Evolutionary conservation across 35 echinoderm and acorn worm species (phyloP), one percentile per base, ranked within the genome.

Genomic region (Hemicentrotus pulcherrimus): DNA sequence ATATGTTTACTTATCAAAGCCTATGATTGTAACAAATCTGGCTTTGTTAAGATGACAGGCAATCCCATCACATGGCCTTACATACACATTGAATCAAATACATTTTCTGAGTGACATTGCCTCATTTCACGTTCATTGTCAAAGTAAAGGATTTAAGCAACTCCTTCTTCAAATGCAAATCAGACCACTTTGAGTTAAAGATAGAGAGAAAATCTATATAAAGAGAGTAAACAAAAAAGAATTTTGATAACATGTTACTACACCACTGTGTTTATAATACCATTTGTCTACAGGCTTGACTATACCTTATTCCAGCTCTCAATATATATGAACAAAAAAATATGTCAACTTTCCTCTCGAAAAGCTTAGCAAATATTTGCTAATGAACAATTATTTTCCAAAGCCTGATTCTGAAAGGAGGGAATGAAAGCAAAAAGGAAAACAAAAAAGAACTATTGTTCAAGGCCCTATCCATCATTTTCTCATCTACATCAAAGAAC

Each of bases 351-450:
- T 93, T 93, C 91, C 48, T 31, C 30, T 48, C 24, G 46, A 93
- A 90, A 93, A 93, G 91, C 46, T 93, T 55, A n/a, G 48, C 91
- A 93, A 93, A 93, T 93, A 93, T 93, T 93, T 93, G 91, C 91
- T 93, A 93, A 93, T 93, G 91, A 93, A 93, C 91, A 93, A 93
- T 93, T 93, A 93, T 93, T 30, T 58, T 90, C 32, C 46, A 47
- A 90, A 45, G 88, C 30, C 32, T 33, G 88, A 47, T 45, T 90
- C 88, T 47, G 46, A 47, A 45, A 30, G 32, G 88, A 93, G 91
- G 6, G 30, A 47, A 41, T n/a, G 9, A 58, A 31, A 28, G 13
- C 24, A 14, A 47, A 47, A 93, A 58, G 91, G 91, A 93, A 93
- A 47, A 93, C 45, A 93, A 93, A 58, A 93, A 90, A 47, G 88